Base-by-base conservation (phyloP, 2,888 invertebrate species). In the Parnassius orleans region DNA sequence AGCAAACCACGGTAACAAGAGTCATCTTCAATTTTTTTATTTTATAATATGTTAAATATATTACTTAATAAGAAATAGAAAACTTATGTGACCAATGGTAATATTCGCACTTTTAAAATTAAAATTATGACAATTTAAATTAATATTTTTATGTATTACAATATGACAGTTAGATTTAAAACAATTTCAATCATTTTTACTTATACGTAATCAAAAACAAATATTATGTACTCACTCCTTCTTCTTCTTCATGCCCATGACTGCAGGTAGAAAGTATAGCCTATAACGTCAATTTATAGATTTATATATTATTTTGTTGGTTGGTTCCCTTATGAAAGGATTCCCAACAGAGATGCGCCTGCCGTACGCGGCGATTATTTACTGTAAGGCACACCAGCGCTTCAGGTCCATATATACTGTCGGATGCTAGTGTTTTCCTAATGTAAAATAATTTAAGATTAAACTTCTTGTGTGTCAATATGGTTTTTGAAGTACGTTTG, bases 341-440 rank as follows among this genome's bases (percentile, higher is more conserved):
- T 41, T 41, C 15, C 58, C 57, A 54, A 24, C 53, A 50, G 53
- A 60, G 58, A 61, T 57, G 55, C 60, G 63, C 14, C 60, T 62
- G 55, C 55, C 43, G 41, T 48, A 50, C 46, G 47, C 14, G 59
- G 42, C 52, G 50, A 53, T 52, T 53, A 54, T 55, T 57, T 51
- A 61, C 65, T 66, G 60, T 55, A 50, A 54, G 7, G 33, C 24
- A 55, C 44, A 33, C 19, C 44, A 24, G 12, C 41, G 24, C 41
- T 65, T 60, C 63, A 54, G 48, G 54, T 63, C 48, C 57, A 64
- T 64, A 62, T 64, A 66, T 62, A 61, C 52, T 57, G 57, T 57
- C 59, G 53, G 56, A 50, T 50, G 56, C 15, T 46, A 47, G 41
- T 53, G 50, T 53, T 61, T 58, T 48, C 15, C 50, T 51, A 15